Evolutionary conservation across 2,113 vertebrate genomes (phyloP), one percentile per base, ranked within the genome.

Genomic region (Oncorhynchus clarkii): DNA sequence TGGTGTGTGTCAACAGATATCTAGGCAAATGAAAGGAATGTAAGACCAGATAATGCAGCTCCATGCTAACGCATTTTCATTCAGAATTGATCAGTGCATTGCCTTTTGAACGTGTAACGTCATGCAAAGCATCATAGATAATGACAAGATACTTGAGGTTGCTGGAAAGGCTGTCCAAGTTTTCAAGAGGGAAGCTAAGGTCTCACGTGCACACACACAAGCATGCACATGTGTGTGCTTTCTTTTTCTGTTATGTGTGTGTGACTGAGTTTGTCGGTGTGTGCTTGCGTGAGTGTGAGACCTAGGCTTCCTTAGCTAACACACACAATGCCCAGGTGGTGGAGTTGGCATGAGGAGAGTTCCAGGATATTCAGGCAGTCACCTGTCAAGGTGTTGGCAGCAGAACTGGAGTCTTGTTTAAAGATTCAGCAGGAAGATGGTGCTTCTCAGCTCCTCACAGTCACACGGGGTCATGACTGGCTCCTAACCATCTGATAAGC

Each of bases 351-450:
- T n/a, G 24, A 49, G 67, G 5, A 24, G 27, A 14, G 51, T 18
- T 54, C 51, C 39, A 76, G 48, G n/a, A 80, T 74, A 31, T 8
- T 51, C 14, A 9, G 27, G 45, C 60, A 29, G n/a, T 22, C 7
- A 6, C 66, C 22, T 34, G 49, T 54, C 73, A 67, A 54, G 48
- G 45, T 45, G 70, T 24, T 69, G 54, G 51, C 70, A 66, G n/a
- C 11, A 59, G 65, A 11, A 24, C 68, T 20, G 57, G 13, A 7
- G 39, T 24, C 18, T 27, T 20, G 71, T 60, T 69, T 78, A 74
- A 74, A 78, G 22, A 78, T 78, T 69, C 71, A 78, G 77, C 71
- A 78, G 48, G 16, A 54, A 65, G 71, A 65, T 71, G 13, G 62
- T 64, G 7, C 11, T 45, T 1, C 51, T 18, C 51, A 54, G 51